Conservation (phyloP, 2,113 vertebrate species). For the Megaleporinus macrocephalus region DNA sequence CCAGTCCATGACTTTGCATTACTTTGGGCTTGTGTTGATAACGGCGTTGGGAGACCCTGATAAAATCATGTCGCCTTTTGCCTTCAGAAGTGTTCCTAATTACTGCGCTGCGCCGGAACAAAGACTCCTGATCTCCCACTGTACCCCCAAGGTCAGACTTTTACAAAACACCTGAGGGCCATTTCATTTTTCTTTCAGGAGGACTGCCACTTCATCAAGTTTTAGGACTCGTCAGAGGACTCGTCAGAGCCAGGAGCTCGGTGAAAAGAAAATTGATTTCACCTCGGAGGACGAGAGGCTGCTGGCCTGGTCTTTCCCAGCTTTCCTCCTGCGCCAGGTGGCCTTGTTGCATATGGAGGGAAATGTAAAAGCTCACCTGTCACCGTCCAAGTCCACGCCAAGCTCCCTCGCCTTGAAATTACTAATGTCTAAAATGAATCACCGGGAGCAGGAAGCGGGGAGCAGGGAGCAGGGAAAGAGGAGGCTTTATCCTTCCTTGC, state of each 20-base stretch:
- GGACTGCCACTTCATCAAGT: constrained; percentile 50
- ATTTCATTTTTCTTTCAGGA: constrained; percentile 39
- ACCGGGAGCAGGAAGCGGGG: not conserved
- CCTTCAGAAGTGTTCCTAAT: constrained; percentile 51
- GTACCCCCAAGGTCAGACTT: constrained; percentile 46
- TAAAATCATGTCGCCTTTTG: constrained; percentile 48
- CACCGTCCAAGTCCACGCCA: not conserved
- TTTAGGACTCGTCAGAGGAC: constrained; percentile 24
- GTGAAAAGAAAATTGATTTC: constrained; percentile 50
- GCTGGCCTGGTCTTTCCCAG: constrained; percentile 7
- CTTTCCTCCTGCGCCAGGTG: not conserved
- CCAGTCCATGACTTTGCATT: constrained; percentile 44
- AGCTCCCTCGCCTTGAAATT: constrained; percentile 33
- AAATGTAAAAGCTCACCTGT: not conserved
- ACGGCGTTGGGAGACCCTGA: constrained; percentile 40
- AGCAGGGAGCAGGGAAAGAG: not conserved
- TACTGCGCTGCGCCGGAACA: constrained; percentile 40
- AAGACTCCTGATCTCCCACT: constrained; percentile 36
- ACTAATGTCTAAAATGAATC: constrained; percentile 31
- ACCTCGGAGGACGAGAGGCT: constrained; percentile 41
- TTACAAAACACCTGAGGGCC: constrained; percentile 49
- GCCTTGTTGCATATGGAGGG: constrained; percentile 12
- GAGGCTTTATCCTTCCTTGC: not conserved
- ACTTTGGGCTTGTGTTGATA: constrained; percentile 42
- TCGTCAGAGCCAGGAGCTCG: constrained; percentile 26